A percentile compares a stretch with the other conserved stretches of the same genome.
phyloP scores from a whole-genome alignment of 2,113 vertebrate genomes.

The Jacana jacana region DNA sequence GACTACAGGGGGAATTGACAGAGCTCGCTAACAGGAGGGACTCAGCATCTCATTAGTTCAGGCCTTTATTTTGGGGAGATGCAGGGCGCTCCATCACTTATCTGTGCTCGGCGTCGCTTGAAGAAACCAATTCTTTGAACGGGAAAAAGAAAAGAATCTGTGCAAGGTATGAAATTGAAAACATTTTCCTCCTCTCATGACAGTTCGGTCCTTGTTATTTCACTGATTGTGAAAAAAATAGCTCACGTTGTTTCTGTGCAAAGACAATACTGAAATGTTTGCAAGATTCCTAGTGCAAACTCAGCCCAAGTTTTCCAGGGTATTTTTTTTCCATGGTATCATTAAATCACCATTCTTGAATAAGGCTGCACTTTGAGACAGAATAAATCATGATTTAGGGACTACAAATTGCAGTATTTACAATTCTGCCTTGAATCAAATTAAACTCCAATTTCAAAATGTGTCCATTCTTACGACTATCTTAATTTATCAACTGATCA shows the following conservation, averaged over 20 bases:
- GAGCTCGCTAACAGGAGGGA: background rate
- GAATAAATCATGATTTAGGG: conserved; percentile 11
- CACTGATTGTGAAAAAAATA: background rate
- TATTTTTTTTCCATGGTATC: background rate
- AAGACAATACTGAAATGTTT: background rate
- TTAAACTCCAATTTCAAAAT: conserved; percentile 1
- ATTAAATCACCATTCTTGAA: conserved; percentile 3
- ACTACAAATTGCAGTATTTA: background rate
- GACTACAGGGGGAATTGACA: background rate
- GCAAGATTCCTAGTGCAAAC: background rate
- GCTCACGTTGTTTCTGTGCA: background rate
- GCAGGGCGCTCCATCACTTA: background rate
- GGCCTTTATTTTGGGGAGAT: conserved; percentile 36
- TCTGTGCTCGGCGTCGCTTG: background rate
- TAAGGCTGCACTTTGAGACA: background rate
- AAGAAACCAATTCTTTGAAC: background rate
- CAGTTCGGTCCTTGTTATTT: background rate
- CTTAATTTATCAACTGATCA: background rate
- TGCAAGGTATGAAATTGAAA: background rate
- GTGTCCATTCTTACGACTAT: background rate
- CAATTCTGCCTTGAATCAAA: background rate
- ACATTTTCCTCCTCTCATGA: background rate
- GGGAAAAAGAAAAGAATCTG: background rate
- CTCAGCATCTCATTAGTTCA: background rate
- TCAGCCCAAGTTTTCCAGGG: conserved; percentile 3